Conservation (phyloP, 2,113 vertebrate genomes). For the Crotalus horridus region DNA sequence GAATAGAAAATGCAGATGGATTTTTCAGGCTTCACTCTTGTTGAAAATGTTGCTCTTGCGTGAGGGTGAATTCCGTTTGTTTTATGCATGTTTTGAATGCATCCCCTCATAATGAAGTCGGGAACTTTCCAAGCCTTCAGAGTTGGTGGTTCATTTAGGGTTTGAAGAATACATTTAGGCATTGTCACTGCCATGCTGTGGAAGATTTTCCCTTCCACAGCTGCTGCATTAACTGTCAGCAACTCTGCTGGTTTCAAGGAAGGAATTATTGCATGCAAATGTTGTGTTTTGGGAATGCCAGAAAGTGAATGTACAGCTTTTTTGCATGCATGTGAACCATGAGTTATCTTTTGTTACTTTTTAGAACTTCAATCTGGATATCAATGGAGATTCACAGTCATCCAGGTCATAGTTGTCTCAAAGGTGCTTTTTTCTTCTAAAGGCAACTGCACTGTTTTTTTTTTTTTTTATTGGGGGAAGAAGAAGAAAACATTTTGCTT, state of each 20-base stretch:
- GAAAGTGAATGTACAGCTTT: background rate
- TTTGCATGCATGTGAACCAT: background rate
- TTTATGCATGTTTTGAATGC: background rate
- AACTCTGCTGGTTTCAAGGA: background rate
- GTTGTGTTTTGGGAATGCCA: background rate
- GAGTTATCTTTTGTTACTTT: background rate
- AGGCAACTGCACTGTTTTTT: no score
- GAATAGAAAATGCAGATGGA: background rate
- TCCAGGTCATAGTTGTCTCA: no score
- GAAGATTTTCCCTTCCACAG: background rate
- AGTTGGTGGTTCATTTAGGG: background rate
- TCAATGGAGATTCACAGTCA: no score
- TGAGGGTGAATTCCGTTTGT: background rate
- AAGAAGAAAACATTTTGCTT: no score
- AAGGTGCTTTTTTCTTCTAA: no score
- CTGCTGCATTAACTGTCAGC: background rate
- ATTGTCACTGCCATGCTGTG: background rate
- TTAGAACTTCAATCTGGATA: no score
- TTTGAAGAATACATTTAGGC: background rate
- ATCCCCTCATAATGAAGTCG: background rate
- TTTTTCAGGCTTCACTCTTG: background rate
- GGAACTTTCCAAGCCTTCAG: background rate
- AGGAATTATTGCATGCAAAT: background rate
- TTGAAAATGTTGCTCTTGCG: background rate
- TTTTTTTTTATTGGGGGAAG: no score